Conservation (phyloP, 2,797 vertebrate genomes). For the Tiaroga cobitis region DNA sequence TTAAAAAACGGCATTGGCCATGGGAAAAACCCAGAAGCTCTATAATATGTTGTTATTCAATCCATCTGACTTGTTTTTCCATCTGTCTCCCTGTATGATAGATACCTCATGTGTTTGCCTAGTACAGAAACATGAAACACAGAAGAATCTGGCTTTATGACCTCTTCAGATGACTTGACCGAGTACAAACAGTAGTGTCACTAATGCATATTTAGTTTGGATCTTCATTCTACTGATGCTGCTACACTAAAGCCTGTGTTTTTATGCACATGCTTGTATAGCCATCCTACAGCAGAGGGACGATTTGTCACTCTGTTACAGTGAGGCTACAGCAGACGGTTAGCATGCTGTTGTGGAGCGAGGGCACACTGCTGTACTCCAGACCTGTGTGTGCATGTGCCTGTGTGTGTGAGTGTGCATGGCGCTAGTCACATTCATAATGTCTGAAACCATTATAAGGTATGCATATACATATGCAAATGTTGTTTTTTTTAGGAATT, state of each 20-base stretch:
- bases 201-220: not conserved
- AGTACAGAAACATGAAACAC: not conserved
- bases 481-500: not conserved
- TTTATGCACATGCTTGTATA: conserved; percentile 14
- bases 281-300: conserved; percentile 8
- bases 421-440: not conserved
- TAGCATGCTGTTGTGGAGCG: not conserved
- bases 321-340: not conserved
- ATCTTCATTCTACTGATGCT: not conserved
- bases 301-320: not conserved
- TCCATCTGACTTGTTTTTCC: conserved; percentile 8
- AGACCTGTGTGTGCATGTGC: not conserved
- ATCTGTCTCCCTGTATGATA: not conserved
- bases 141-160: not conserved
- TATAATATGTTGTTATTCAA: conserved; percentile 3
- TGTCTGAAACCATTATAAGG: not conserved
- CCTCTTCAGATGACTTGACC: not conserved
- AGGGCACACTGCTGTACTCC: conserved; percentile 15
- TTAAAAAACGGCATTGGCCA: not conserved
- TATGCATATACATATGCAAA: not conserved
- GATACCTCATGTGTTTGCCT: not conserved
- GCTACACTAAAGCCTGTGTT: not conserved
- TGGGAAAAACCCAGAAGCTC: not conserved
- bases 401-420: conserved; percentile 25
- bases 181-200: not conserved